phyloP scores from a whole-genome alignment of 2,888 invertebrate genomes.

The Monochamus alternatus region DNA sequence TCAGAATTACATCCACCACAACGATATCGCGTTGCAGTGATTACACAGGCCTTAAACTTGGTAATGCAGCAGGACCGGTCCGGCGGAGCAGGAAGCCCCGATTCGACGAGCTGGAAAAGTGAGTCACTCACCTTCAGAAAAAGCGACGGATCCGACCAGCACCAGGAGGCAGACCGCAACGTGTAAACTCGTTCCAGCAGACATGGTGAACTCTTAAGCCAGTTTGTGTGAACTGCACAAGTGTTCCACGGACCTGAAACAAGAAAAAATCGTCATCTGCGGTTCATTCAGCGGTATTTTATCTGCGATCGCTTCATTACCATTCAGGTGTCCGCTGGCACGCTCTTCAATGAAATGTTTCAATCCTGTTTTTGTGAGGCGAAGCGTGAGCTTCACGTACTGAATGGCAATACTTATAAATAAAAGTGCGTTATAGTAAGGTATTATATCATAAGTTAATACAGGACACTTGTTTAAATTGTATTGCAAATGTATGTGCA shows the following conservation, averaged over 20 bases:
- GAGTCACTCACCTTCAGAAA: conserved; percentile 58
- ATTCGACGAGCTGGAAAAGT: conserved; percentile 10
- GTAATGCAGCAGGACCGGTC: conserved; percentile 7
- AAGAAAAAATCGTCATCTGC: conserved; percentile 34
- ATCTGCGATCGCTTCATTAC: conserved; percentile 15
- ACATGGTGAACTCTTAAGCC: conserved; percentile 56
- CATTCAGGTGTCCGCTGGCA: conserved; percentile 9
- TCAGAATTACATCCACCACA: background rate
- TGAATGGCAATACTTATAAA: background rate
- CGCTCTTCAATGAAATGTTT: background rate
- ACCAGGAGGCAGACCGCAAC: conserved; percentile 54
- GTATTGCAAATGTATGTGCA: too few species aligned
- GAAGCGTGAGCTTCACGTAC: background rate
- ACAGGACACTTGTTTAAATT: too few species aligned
- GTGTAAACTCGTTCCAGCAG: conserved; percentile 59
- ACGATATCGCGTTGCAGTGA: conserved; percentile 41
- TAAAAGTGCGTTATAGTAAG: too few species aligned
- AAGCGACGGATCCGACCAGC: conserved; percentile 52
- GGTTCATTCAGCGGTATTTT: background rate
- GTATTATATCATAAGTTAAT: too few species aligned
- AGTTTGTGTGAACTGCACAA: conserved; percentile 46
- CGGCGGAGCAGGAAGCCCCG: conserved; percentile 7
- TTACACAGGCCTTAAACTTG: conserved; percentile 42
- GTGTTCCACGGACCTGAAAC: conserved; percentile 45
- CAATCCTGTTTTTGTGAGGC: background rate